phyloP scores from a whole-genome alignment of 2,113 vertebrate species.

The Sylvietta virens region DNA sequence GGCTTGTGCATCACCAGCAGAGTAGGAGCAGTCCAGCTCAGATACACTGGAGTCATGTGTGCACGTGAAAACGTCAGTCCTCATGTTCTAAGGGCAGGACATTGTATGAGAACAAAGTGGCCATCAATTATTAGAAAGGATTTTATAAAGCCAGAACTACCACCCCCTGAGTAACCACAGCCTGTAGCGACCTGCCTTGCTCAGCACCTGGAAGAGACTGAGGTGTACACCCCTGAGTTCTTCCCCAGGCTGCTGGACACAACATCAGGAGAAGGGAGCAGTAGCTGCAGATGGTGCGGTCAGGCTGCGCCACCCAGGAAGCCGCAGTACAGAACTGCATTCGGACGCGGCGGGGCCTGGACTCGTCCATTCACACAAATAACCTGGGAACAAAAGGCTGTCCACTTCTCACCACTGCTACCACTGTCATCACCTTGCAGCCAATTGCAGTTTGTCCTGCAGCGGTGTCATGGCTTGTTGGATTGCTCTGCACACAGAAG shows the following conservation, averaged over 20 bases:
- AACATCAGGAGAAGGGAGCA: not conserved
- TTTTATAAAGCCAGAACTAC: not conserved
- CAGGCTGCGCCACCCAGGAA: not conserved
- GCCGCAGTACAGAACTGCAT: not conserved
- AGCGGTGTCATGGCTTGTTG: not conserved
- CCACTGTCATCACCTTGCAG: not conserved
- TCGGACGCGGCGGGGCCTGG: not conserved
- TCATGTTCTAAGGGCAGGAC: not conserved
- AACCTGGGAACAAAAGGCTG: not conserved
- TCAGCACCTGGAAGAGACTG: not conserved
- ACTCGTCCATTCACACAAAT: not conserved
- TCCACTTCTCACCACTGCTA: not conserved
- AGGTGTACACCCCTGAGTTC: not conserved
- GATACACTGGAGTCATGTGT: not conserved
- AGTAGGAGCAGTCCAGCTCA: not conserved
- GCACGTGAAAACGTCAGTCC: not conserved
- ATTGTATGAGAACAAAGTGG: not conserved
- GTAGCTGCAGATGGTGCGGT: not conserved
- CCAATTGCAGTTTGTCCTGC: not conserved
- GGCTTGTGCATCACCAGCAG: not conserved
- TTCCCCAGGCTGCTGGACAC: not conserved
- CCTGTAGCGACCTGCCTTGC: not conserved
- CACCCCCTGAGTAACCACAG: not conserved
- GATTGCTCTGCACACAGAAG: not conserved
- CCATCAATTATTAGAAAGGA: not conserved